Percentiles rank a stretch among this genome's conserved stretches.
These are phyloP conservation scores for Coranthus polyacanthus DNA, from an alignment of 2,797 vertebrate genomes.

Conservation along the genomic window DNA sequence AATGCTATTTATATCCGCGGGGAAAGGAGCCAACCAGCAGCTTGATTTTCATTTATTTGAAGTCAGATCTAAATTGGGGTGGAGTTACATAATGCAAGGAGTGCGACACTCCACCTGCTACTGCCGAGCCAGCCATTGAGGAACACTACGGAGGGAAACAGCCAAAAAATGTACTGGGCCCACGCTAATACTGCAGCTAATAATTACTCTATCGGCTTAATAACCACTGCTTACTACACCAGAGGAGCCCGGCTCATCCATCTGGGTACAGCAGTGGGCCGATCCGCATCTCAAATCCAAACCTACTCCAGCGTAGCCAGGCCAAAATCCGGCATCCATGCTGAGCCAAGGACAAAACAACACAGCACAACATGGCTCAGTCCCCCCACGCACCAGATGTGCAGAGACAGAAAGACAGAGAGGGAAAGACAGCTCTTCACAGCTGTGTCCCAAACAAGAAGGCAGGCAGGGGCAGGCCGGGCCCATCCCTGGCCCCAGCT, in stretches of 20 bases:
- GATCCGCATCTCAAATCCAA: slow-evolving; percentile 57
- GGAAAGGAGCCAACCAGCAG: slow-evolving; percentile 75
- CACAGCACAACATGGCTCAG: slow-evolving; percentile 44
- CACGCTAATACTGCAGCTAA: slow-evolving; percentile 59
- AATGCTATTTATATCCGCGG: slow-evolving; percentile 82
- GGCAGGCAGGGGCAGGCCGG: slow-evolving; percentile 15
- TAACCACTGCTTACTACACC: slow-evolving; percentile 43
- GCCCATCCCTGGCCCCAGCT: slow-evolving; percentile 14
- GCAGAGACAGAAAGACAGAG: slow-evolving; percentile 47
- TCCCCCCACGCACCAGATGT: slow-evolving; percentile 63
- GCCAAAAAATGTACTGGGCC: slow-evolving; percentile 28
- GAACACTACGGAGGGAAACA: slow-evolving; percentile 41
- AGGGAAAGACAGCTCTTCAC: slow-evolving; percentile 49
- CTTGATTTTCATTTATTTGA: slow-evolving; percentile 84
- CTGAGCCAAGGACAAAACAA: slow-evolving; percentile 67
- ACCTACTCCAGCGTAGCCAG: slow-evolving; percentile 47
- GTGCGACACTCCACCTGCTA: slow-evolving; percentile 78
- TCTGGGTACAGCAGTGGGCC: slow-evolving; percentile 52
- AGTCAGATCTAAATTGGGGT: slow-evolving; percentile 82
- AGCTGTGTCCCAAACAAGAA: slow-evolving; percentile 62
- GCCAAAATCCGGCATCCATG: slow-evolving; percentile 54
- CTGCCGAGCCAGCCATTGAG: slow-evolving; percentile 51
- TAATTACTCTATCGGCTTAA: slow-evolving; percentile 65
- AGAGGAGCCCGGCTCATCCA: slow-evolving; percentile 38
- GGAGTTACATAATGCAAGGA: slow-evolving; percentile 80